Percentiles rank a stretch among this genome's conserved stretches.
These are phyloP conservation scores for Drosophila neocordata DNA, from an alignment of 1,140 invertebrate species.

Conservation along the genomic window DNA sequence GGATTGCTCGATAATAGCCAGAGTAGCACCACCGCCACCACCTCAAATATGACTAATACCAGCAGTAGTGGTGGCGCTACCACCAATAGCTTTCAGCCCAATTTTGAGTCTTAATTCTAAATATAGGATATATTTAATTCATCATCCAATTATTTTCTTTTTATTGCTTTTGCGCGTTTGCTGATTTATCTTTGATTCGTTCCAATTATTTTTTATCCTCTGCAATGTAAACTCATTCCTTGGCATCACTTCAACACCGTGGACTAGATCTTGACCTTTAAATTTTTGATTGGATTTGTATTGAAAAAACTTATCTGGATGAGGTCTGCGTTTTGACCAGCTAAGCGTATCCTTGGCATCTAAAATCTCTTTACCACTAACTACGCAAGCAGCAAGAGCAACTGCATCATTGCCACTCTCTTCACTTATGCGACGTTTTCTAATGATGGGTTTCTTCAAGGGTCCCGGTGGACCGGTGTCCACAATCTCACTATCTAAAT, in stretches of 20 bases:
- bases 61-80: constrained; percentile 28
- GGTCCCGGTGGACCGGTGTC: constrained; percentile 23
- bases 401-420: constrained; percentile 1
- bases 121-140: constrained; percentile 9
- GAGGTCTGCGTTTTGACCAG: constrained; percentile 31
- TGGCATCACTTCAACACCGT: constrained; percentile 21
- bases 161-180: background rate
- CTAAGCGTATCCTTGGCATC: constrained; percentile 27
- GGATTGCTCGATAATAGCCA: constrained; percentile 54
- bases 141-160: constrained; percentile 25
- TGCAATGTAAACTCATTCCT: constrained; percentile 52
- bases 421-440: constrained; percentile 11
- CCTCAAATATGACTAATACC: constrained; percentile 37
- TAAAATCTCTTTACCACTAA: constrained; percentile 41
- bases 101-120: constrained; percentile 31
- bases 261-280: constrained; percentile 24
- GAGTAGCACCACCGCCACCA: constrained; percentile 12
- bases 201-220: constrained; percentile 51
- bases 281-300: constrained; percentile 32
- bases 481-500: constrained; percentile 28
- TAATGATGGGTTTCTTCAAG: constrained; percentile 44
- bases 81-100: constrained; percentile 30
- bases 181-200: constrained; percentile 44
- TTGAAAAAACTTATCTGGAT: constrained; percentile 36
- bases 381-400: constrained; percentile 18